Base-by-base conservation (phyloP, 2,797 vertebrate genomes). In the Propithecus deckenii region DNA sequence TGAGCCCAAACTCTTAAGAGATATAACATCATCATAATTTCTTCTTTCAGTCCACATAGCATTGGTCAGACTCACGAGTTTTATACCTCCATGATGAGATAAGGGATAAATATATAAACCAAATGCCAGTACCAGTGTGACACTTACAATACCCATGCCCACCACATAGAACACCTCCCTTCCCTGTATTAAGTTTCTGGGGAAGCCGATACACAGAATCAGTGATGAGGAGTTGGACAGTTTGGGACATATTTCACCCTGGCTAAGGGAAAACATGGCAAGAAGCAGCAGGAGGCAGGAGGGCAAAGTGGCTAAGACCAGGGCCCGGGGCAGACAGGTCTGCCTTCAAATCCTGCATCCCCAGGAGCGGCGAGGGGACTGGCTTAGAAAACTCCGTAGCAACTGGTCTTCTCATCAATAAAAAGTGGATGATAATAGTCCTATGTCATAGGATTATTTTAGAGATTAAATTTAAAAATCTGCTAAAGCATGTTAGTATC, bases 401-500 rank as follows among this genome's bases (percentile, higher is more conserved):
- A 7, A 11, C 57, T 22, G 11, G 35, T 48, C 63, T 79, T 76
- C 63, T 79, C n/a, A 65, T 32, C 41, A 11, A 30, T 9, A 32
- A 52, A 86, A 48, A 30, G 35, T 12, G 20, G 30, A 28, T 86
- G 17, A 43, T 18, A 38, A 81, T 1, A 1, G 4, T 72, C 7
- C 6, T 91, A 12, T 11, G 28, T 23, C 59, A 59, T 22, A 32
- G 22, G 13, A 17, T 71, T 55, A 78, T 91, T 84, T 52, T 72
- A 78, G 38, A 63, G 11, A 38, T 46, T 57, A 78, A 61, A 89
- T 67, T 35, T 46, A 9, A 85, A 80, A 96, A 35, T 43, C 28
- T 28, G 14, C 43, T 57, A 43, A 78, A 85, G 11, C 43, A 46
- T 7, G 52, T 52, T 41, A 85, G 52, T 6, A 15, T 59, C 50